Conservation (phyloP, 2,113 vertebrate genomes). For the Indri indri region DNA sequence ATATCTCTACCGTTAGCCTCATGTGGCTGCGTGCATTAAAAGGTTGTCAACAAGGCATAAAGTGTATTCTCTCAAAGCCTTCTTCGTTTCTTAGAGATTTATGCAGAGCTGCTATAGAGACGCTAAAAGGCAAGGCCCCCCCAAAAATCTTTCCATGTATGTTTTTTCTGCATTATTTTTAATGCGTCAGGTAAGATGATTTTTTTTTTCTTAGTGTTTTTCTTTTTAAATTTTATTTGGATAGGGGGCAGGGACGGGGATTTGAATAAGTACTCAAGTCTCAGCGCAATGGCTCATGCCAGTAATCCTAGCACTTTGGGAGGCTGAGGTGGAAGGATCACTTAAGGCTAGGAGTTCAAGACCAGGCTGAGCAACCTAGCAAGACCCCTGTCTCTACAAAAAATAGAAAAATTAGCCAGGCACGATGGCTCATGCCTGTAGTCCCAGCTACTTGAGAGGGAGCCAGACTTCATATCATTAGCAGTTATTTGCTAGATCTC, state of each 20-base stretch:
- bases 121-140: background rate
- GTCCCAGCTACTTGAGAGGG: too few relatives aligned
- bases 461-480: background rate
- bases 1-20: background rate
- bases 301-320: too few relatives aligned
- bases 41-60: slow-evolving; percentile 9
- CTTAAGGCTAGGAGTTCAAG: too few relatives aligned
- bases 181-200: background rate
- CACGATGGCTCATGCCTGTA: too few relatives aligned
- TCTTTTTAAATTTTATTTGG: background rate
- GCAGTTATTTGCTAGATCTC: background rate
- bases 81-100: slow-evolving; percentile 53
- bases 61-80: background rate
- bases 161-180: background rate
- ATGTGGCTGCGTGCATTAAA: background rate
- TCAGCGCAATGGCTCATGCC: too few relatives aligned
- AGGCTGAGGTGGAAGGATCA: too few relatives aligned
- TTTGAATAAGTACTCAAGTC: background rate
- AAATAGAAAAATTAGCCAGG: too few relatives aligned
- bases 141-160: background rate
- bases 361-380: too few relatives aligned
- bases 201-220: background rate
- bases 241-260: background rate
- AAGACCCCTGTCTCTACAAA: too few relatives aligned
- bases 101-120: background rate